phyloP scores from a whole-genome alignment of 2,888 invertebrate species.

The Callinectes sapidus region DNA sequence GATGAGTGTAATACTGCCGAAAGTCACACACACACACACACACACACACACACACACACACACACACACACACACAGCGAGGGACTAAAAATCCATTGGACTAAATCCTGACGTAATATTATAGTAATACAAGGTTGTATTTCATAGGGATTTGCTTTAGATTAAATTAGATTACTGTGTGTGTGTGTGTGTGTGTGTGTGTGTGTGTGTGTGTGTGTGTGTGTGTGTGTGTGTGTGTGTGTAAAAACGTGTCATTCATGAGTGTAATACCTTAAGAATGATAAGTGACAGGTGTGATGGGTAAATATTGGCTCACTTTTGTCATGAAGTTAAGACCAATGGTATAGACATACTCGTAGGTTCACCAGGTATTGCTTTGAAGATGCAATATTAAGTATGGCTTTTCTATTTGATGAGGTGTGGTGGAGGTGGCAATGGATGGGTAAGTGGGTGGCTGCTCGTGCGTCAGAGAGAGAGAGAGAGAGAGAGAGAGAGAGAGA shows the following conservation, averaged over 20 bases:
- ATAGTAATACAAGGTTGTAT: not conserved
- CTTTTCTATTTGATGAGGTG: not conserved
- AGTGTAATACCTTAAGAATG: not conserved
- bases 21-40: not conserved
- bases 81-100: not conserved
- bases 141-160: not conserved
- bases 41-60: slow-evolving; percentile 41
- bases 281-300: not conserved
- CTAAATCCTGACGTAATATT: not conserved
- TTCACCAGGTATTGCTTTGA: not conserved
- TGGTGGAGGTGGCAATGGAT: not conserved
- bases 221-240: slow-evolving; percentile 16
- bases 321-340: not conserved
- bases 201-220: slow-evolving; percentile 17
- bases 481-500: slow-evolving; percentile 42
- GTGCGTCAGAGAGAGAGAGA: slow-evolving; percentile 18
- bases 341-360: not conserved
- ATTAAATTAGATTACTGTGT: not conserved
- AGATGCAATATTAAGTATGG: not conserved
- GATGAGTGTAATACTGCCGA: not conserved
- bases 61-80: not conserved
- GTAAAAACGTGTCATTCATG: not conserved
- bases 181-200: slow-evolving; percentile 25
- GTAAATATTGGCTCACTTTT: not conserved
- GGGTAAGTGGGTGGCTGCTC: not conserved